Evolutionary conservation across 2,113 vertebrate genomes (phyloP).

Genomic region (Alaudala cheleensis): DNA sequence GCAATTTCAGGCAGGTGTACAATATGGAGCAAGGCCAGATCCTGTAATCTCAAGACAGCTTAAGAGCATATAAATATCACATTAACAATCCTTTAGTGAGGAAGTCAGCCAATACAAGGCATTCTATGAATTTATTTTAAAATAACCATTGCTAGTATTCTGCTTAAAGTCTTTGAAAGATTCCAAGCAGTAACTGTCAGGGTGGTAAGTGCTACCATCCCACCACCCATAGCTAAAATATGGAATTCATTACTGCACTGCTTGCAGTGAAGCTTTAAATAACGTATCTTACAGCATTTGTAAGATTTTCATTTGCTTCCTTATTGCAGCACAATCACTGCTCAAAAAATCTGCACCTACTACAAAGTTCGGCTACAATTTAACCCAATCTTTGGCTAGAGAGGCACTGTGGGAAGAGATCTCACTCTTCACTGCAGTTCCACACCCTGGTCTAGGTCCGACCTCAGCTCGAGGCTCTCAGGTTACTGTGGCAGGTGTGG

Average conservation of each 20-base stretch:
- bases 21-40: slow-evolving; percentile 64
- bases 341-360: slow-evolving; percentile 44
- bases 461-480: background rate
- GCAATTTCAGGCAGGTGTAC: slow-evolving; percentile 38
- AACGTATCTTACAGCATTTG: slow-evolving; percentile 24
- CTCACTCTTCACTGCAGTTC: background rate
- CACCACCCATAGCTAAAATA: slow-evolving; percentile 57
- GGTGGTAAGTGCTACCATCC: slow-evolving; percentile 57
- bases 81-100: slow-evolving; percentile 78
- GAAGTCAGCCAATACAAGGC: slow-evolving; percentile 76
- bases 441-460: background rate
- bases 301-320: slow-evolving; percentile 38
- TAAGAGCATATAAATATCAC: slow-evolving; percentile 72
- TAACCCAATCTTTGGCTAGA: slow-evolving; percentile 15
- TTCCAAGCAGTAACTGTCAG: slow-evolving; percentile 64
- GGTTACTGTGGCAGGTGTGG: slow-evolving; percentile 55
- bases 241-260: slow-evolving; percentile 59
- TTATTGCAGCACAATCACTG: slow-evolving; percentile 51
- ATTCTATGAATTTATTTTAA: slow-evolving; percentile 61
- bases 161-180: slow-evolving; percentile 66
- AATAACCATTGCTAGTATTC: slow-evolving; percentile 70
- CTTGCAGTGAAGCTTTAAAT: slow-evolving; percentile 59
- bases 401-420: slow-evolving; percentile 12
- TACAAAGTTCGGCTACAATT: background rate
- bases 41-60: slow-evolving; percentile 64